Base-by-base conservation (phyloP, 1,140 invertebrate genomes). In the Drosophila asahinai region DNA sequence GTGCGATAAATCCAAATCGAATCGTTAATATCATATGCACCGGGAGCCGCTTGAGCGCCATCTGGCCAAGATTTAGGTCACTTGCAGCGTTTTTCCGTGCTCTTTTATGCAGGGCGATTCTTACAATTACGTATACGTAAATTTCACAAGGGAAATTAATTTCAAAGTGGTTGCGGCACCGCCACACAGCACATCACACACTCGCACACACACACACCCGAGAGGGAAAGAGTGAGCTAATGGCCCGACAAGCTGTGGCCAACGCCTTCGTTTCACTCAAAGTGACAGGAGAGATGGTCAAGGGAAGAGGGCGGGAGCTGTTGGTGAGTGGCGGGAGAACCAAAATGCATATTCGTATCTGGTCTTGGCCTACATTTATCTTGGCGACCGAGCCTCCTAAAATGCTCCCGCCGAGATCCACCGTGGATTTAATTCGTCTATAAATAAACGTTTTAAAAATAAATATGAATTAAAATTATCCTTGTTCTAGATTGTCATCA, bases 341-440 rank as follows among this genome's bases (percentile, higher is more conserved):
- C 64, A 62, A 68, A 77, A 58, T 68, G 75, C 75, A 77, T 77
- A 77, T 77, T 70, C 74, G 74, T 62, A 58, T 77, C 36, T 72
- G 77, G 67, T 79, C 77, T 79, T 79, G 77, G 76, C 77, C 77
- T 79, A 79, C 77, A 79, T 79, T 79, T 78, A 60, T 79, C 66
- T 72, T 72, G 45, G 68, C 47, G 77, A 72, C 30, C 54, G 54
- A 43, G 48, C 36, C 77, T 51, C 45, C 52, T 40, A 51, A 51
- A 60, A n/a, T 30, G 17, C 30, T 51, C 47, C n/a, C 58, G 65
- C 65, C 1, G 36, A 38, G 43, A 38, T 63, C 12, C 25, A 72
- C 54, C 5, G 55, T 73, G 70, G 70, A 43, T 9, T 25, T 38
- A 30, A 52, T 22, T 15, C 6, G 19, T 3, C 14, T 48, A 40